These are phyloP conservation scores for Lasioglossum lativentre DNA, from an alignment of 2,888 invertebrate genomes.

Conservation along the genomic window DNA sequence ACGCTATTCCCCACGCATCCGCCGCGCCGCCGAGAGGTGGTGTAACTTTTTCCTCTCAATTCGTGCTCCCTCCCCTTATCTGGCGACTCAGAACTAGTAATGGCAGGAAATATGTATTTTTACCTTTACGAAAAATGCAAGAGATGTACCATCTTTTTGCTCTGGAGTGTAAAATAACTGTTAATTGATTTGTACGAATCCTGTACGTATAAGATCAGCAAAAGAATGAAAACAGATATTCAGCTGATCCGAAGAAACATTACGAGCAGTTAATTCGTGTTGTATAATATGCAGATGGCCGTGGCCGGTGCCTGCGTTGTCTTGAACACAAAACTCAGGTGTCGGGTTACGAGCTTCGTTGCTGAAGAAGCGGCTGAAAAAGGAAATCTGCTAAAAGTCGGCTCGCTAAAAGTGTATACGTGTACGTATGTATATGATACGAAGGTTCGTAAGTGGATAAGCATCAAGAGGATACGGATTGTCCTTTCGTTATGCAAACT, in stretches of 20 bases:
- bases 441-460: constrained; percentile 52
- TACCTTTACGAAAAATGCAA: too few relatives aligned
- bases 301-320: constrained; percentile 9
- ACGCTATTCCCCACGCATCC: too few relatives aligned
- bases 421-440: constrained; percentile 40
- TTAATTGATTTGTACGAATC: too few relatives aligned
- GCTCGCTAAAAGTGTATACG: constrained; percentile 37
- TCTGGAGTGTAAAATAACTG: too few relatives aligned
- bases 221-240: too few relatives aligned
- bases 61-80: too few relatives aligned
- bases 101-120: too few relatives aligned
- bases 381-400: constrained; percentile 35
- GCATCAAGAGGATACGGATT: constrained; percentile 34
- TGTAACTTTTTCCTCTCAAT: too few relatives aligned
- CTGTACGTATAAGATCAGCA: too few relatives aligned
- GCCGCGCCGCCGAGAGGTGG: too few relatives aligned
- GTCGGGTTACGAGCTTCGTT: constrained; percentile 25
- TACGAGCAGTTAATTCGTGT: constrained; percentile 18
- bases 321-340: constrained; percentile 6
- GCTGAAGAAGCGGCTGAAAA: constrained; percentile 30
- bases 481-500: constrained; percentile 58
- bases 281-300: not conserved
- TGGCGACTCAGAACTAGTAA: too few relatives aligned
- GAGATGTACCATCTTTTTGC: too few relatives aligned
- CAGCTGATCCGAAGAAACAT: constrained; percentile 13